phyloP scores from a whole-genome alignment of 2,888 invertebrate species.

The Caenorhabditis becei region DNA sequence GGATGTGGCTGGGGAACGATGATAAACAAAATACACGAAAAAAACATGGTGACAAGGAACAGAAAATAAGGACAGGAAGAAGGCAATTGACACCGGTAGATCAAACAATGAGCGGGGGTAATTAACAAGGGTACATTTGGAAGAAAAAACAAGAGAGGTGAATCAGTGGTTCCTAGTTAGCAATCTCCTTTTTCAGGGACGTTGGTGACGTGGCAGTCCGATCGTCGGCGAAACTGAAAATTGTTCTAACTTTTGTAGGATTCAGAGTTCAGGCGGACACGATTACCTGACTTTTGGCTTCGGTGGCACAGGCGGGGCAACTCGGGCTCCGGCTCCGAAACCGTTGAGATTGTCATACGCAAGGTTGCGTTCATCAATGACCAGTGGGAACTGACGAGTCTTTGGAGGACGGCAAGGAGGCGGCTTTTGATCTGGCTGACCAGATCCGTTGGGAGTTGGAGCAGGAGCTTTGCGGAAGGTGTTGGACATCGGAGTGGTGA shows the following conservation, averaged over 20 bases:
- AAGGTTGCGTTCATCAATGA: conserved; percentile 62
- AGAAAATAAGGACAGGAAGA: background rate
- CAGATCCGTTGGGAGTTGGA: conserved; percentile 39
- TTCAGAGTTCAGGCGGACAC: background rate
- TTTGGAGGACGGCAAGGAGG: conserved; percentile 70
- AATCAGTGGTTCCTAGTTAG: conserved; percentile 1
- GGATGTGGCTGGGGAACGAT: background rate
- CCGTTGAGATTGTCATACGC: conserved; percentile 72
- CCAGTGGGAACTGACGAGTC: conserved; percentile 64
- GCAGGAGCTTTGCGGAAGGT: conserved; percentile 52
- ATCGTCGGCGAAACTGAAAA: conserved; percentile 63
- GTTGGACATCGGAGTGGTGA: conserved; percentile 60
- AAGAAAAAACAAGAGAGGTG: conserved; percentile 1
- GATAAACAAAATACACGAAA: conserved; percentile 22
- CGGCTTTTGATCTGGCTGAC: conserved; percentile 30
- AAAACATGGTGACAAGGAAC: background rate
- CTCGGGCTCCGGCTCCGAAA: conserved; percentile 63
- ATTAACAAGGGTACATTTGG: background rate
- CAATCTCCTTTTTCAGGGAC: conserved; percentile 14
- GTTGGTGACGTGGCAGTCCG: conserved; percentile 8
- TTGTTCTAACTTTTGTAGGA: conserved; percentile 22
- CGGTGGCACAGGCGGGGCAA: conserved; percentile 77
- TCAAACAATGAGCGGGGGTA: conserved; percentile 33
- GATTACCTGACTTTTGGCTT: conserved; percentile 77
- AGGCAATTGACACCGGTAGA: conserved; percentile 31